Evolutionary conservation across 2,797 vertebrate species (phyloP).

Genomic region (Sebastes steindachneri): DNA sequence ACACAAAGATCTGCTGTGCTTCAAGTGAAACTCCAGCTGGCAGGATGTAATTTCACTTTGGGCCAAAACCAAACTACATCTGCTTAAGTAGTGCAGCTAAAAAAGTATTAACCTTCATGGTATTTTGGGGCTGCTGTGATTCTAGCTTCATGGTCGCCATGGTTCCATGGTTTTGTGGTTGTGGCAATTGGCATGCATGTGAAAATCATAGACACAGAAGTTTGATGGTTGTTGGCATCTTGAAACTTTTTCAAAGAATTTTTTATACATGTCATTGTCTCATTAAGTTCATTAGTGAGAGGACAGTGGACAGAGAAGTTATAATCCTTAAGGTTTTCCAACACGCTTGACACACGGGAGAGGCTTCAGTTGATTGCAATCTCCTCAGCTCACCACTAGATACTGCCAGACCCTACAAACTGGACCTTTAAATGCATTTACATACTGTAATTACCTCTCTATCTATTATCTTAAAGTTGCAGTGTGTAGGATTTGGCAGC

Average conservation of each 20-base stretch:
- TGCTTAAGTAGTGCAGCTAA: constrained; percentile 11
- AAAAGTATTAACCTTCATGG: not conserved
- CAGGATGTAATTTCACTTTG: constrained; percentile 38
- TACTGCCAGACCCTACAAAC: no score
- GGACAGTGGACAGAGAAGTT: not conserved
- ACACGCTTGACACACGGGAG: no score
- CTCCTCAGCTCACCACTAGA: no score
- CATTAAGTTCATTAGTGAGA: not conserved
- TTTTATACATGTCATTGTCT: not conserved
- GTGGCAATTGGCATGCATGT: not conserved
- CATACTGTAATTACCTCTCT: not conserved
- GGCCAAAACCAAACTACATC: constrained; percentile 33
- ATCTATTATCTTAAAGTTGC: not conserved
- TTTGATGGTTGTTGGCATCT: not conserved
- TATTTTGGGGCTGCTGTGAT: not conserved
- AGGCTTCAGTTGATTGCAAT: no score
- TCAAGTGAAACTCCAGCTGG: constrained; percentile 38
- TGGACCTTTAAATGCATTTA: not conserved
- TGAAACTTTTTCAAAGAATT: not conserved
- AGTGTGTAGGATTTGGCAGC: no score
- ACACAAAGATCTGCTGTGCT: constrained; percentile 21
- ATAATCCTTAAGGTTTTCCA: not conserved
- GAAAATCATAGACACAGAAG: not conserved
- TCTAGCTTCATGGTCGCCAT: not conserved
- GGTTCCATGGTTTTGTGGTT: not conserved